phyloP scores from a whole-genome alignment of 2,888 invertebrate genomes.

The Plutella xylostella region DNA sequence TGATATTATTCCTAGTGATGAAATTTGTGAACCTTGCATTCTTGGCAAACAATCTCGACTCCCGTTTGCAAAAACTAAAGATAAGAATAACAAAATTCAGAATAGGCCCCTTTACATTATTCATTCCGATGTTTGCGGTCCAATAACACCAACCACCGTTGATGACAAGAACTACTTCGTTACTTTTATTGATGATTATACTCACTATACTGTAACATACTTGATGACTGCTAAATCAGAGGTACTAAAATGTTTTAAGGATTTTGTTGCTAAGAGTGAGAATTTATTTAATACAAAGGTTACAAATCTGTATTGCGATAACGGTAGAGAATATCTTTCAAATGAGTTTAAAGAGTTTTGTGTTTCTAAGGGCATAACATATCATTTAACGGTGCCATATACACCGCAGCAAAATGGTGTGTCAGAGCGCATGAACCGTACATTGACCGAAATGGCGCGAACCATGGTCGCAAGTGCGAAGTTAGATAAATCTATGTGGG shows the following conservation, averaged over 20 bases:
- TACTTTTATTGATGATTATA: neutral
- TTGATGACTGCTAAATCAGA: neutral
- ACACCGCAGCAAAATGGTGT: neutral
- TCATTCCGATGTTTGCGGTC: conserved; percentile 30
- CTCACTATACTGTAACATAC: neutral
- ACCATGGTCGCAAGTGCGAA: conserved; percentile 13
- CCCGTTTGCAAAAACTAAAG: conserved; percentile 22
- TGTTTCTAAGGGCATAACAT: neutral
- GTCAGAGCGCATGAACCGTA: neutral
- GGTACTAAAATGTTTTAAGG: neutral
- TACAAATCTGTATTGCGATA: neutral
- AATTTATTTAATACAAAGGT: neutral
- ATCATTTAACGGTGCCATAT: neutral
- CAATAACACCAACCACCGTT: conserved; percentile 27
- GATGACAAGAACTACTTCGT: conserved; percentile 26
- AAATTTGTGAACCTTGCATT: conserved; percentile 31
- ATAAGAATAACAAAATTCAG: neutral
- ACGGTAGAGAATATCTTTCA: neutral
- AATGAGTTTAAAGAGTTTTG: neutral
- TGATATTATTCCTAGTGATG: conserved; percentile 17
- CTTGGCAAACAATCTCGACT: conserved; percentile 31
- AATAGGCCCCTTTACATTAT: conserved; percentile 15
- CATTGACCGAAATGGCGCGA: neutral
- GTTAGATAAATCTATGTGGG: conserved; percentile 30
- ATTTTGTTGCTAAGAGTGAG: neutral